phyloP scores from a whole-genome alignment of 2,888 invertebrate genomes.

The Stegana nigrithorax region DNA sequence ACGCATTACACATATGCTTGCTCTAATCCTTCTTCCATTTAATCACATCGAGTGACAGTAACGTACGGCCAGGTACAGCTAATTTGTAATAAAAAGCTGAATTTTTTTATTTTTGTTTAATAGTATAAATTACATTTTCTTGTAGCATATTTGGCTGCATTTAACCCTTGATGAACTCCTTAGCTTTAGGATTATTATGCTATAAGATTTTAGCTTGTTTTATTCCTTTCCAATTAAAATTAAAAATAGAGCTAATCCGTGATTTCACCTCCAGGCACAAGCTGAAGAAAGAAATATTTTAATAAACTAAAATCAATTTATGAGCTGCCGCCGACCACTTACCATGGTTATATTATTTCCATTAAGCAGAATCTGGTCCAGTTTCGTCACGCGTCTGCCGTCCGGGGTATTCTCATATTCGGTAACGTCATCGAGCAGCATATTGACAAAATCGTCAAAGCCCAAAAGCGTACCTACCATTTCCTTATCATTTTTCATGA shows the following conservation, averaged over 20 bases:
- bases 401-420: conserved; percentile 98
- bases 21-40: too few relatives aligned
- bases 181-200: too few relatives aligned
- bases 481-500: conserved; percentile 99
- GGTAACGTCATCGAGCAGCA: conserved; percentile 97
- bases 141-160: too few relatives aligned
- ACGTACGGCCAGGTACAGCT: too few relatives aligned
- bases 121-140: too few relatives aligned
- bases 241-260: conserved; percentile 71
- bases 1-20: too few relatives aligned
- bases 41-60: too few relatives aligned
- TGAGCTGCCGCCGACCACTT: conserved; percentile 27
- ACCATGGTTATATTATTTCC: conserved; percentile 99
- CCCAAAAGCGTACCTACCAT: conserved; percentile 97
- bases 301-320: background rate
- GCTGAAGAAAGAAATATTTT: conserved; percentile 71
- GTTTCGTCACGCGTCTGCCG: conserved; percentile 93
- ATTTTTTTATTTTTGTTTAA: too few relatives aligned
- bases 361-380: conserved; percentile 97
- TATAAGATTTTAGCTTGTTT: too few relatives aligned
- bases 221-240: too few relatives aligned
- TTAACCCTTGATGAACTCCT: too few relatives aligned
- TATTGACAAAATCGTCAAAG: conserved; percentile 98
- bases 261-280: conserved; percentile 85
- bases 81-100: too few relatives aligned